A percentile compares a stretch with the other conserved stretches of the same genome.
Evolutionary conservation across 2,888 invertebrate genomes (phyloP).

Genomic region (Xestoiulus laeticollis): DNA sequence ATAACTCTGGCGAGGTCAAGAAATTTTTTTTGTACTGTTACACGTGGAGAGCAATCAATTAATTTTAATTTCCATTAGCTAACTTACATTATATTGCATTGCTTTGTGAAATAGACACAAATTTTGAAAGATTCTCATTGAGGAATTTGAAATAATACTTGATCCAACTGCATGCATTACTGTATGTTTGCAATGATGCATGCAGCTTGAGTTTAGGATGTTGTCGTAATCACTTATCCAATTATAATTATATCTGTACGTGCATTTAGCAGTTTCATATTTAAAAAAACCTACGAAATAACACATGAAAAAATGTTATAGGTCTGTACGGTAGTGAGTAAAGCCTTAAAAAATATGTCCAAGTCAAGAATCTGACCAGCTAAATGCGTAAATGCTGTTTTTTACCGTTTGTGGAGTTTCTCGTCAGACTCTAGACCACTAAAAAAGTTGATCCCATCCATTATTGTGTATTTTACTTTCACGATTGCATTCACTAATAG

Average conservation of each 20-base stretch:
- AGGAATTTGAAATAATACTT: not conserved
- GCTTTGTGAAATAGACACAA: not conserved
- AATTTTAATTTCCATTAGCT: no score
- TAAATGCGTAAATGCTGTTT: not conserved
- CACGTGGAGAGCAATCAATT: no score
- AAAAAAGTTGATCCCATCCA: not conserved
- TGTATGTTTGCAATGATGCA: no score
- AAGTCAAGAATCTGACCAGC: not conserved
- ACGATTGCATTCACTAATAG: slow-evolving; percentile 11
- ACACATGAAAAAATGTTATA: not conserved
- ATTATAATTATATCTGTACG: not conserved
- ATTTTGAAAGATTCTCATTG: not conserved
- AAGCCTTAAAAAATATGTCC: slow-evolving; percentile 20
- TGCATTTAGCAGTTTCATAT: slow-evolving; percentile 1
- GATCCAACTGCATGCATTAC: not conserved
- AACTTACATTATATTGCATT: no score
- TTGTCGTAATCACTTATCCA: not conserved
- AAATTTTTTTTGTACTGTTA: no score
- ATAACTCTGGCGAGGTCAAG: no score
- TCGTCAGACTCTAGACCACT: not conserved
- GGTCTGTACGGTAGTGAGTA: slow-evolving; percentile 13
- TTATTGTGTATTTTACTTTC: slow-evolving; percentile 30
- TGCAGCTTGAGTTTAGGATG: not conserved
- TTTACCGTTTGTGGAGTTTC: not conserved
- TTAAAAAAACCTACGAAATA: not conserved